Percentiles rank a stretch among this genome's conserved stretches.
Conservation (phyloP, 2,113 vertebrate genomes). For the Aegypius monachus region DNA sequence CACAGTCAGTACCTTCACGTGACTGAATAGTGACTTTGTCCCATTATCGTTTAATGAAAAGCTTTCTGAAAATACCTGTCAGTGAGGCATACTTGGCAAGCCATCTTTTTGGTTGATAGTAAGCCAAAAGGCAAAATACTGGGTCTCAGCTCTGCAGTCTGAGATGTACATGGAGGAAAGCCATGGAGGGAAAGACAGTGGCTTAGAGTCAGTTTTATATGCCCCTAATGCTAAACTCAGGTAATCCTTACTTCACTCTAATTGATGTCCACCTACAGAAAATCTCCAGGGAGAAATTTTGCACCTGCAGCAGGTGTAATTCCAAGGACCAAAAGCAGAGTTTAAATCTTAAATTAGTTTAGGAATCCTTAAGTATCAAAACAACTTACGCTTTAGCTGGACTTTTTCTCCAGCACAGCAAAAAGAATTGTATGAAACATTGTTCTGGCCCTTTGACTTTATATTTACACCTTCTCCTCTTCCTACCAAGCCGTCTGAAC, state of each 20-base stretch:
- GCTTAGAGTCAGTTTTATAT: background rate
- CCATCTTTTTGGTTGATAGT: background rate
- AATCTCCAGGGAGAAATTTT: background rate
- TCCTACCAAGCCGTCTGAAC: background rate
- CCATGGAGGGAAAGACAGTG: background rate
- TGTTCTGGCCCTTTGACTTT: background rate
- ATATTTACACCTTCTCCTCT: background rate
- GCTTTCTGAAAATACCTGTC: background rate
- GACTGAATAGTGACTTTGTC: background rate
- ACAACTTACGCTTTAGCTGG: background rate
- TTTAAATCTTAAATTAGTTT: background rate
- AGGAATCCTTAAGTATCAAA: background rate
- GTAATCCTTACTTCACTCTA: background rate
- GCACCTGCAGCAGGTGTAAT: background rate
- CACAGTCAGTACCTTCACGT: background rate
- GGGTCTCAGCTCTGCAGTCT: background rate
- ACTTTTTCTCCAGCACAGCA: background rate
- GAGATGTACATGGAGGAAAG: background rate
- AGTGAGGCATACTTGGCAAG: background rate
- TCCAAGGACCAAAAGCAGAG: background rate
- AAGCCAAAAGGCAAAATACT: background rate
- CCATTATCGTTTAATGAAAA: conserved; percentile 27
- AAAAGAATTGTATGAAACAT: background rate
- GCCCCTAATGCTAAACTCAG: background rate
- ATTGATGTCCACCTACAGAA: background rate